Evolutionary conservation across 1,140 invertebrate genomes (phyloP).

Genomic region (Heliconius nattereri): DNA sequence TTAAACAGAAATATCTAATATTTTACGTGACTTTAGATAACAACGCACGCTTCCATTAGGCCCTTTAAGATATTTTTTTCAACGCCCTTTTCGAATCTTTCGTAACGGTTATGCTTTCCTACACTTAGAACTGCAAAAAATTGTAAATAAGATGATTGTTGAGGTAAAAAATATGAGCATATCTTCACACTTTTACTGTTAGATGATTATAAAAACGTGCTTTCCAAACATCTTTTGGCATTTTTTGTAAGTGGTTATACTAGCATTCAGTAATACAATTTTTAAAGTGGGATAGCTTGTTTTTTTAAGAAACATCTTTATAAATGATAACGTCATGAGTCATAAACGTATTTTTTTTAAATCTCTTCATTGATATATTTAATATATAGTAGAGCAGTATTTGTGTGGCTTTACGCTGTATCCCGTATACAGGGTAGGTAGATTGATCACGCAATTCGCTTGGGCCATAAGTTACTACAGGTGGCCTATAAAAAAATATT

Average conservation of each 20-base stretch:
- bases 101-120: conserved; percentile 61
- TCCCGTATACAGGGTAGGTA: too few species aligned
- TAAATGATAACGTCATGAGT: background rate
- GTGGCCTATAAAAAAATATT: too few species aligned
- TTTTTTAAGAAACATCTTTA: background rate
- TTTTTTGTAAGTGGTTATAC: conserved; percentile 24
- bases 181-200: conserved; percentile 34
- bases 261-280: background rate
- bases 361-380: too few species aligned
- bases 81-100: conserved; percentile 61
- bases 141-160: background rate
- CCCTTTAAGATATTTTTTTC: conserved; percentile 48
- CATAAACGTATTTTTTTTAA: too few species aligned
- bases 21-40: conserved; percentile 66
- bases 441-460: too few species aligned
- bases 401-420: too few species aligned
- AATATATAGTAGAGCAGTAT: too few species aligned
- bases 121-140: conserved; percentile 42
- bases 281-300: background rate
- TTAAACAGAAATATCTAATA: conserved; percentile 51
- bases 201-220: conserved; percentile 22
- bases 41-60: conserved; percentile 58
- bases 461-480: too few species aligned
- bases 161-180: conserved; percentile 7
- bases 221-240: conserved; percentile 21